phyloP scores from a whole-genome alignment of 2,888 invertebrate species.

The Drosophila subsilvestris region DNA sequence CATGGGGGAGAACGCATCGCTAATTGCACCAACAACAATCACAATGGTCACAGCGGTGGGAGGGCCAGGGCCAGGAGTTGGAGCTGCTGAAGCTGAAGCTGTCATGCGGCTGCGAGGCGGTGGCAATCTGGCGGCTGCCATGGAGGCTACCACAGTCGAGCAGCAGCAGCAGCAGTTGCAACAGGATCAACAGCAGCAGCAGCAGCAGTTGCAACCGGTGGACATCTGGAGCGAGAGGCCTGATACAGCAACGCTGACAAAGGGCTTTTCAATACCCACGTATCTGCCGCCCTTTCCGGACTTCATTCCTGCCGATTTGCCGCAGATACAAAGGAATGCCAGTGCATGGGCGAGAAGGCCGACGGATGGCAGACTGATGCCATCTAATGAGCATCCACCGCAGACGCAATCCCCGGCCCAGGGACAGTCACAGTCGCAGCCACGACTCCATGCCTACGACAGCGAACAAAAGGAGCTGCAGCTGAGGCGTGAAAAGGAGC shows the following conservation, averaged over 20 bases:
- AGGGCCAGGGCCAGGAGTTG: neutral
- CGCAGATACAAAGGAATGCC: conserved; percentile 47
- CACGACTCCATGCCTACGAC: conserved; percentile 75
- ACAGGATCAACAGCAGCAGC: conserved; percentile 32
- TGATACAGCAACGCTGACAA: conserved; percentile 79
- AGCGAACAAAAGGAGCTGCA: conserved; percentile 69
- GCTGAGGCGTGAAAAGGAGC: conserved; percentile 65
- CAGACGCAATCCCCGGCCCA: conserved; percentile 37
- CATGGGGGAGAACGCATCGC: conserved; percentile 54
- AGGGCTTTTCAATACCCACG: conserved; percentile 81
- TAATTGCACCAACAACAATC: conserved; percentile 56
- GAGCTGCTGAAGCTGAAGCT: neutral
- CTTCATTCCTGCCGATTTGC: conserved; percentile 77
- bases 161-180: conserved; percentile 27
- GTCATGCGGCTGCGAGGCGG: conserved; percentile 1
- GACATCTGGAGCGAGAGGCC: conserved; percentile 64
- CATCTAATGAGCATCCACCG: conserved; percentile 48
- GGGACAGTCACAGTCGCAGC: conserved; percentile 47
- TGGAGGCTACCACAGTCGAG: conserved; percentile 4
- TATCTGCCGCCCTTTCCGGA: conserved; percentile 81
- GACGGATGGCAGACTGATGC: conserved; percentile 8
- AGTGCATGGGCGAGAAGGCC: conserved; percentile 1
- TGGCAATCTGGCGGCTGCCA: conserved; percentile 4
- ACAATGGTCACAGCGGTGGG: conserved; percentile 14
- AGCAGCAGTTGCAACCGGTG: conserved; percentile 14